These are phyloP conservation scores for Lerista edwardsae DNA, from an alignment of 2,797 vertebrate species.

Conservation along the genomic window DNA sequence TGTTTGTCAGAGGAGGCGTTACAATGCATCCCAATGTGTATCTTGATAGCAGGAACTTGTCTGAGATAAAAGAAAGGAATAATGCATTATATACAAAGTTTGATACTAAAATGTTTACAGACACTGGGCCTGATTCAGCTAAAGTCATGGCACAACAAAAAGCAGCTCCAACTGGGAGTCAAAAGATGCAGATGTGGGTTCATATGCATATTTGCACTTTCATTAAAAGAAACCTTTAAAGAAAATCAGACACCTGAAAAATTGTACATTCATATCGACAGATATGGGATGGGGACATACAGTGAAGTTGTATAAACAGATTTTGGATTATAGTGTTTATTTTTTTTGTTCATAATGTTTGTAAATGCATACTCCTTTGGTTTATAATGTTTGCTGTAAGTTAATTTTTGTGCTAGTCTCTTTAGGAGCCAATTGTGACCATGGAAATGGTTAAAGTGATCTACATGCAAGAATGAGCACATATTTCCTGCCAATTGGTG, in stretches of 20 bases:
- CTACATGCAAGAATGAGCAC: neutral
- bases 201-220: neutral
- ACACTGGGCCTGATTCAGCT: neutral
- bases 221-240: neutral
- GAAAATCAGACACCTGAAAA: slow-evolving; percentile 6
- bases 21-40: neutral
- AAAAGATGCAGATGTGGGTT: neutral
- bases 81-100: neutral
- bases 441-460: neutral
- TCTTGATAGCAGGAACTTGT: neutral
- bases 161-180: no score
- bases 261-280: neutral
- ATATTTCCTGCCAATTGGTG: slow-evolving; percentile 1
- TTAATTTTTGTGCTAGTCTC: neutral
- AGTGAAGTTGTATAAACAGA: neutral
- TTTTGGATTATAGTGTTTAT: no score
- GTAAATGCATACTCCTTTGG: no score
- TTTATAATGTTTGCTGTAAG: neutral
- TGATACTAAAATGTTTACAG: neutral
- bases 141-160: neutral
- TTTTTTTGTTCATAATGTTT: no score
- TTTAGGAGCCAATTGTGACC: neutral
- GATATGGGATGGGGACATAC: neutral
- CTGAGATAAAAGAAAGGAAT: neutral
- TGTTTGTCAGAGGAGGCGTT: no score